Base-by-base conservation (phyloP, 2,797 vertebrate species). In the Sarcophilus harrisii region DNA sequence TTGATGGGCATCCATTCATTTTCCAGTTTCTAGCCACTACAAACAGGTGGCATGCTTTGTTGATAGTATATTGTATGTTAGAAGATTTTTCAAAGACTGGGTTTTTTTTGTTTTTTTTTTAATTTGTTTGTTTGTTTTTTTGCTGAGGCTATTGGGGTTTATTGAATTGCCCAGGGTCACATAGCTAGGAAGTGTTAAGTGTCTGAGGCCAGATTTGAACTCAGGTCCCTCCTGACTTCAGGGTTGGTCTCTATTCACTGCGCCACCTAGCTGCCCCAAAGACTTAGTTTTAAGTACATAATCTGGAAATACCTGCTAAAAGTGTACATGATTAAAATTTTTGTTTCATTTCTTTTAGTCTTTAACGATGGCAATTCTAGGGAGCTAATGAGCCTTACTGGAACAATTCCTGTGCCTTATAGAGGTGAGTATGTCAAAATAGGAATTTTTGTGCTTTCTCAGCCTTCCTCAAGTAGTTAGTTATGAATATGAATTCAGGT, bases 341-440 rank as follows among this genome's bases (percentile, higher is more conserved):
- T 0, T 96, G 0, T 96, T 97, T 95, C 13, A 98, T 97, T 97
- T 90, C 87, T 96, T 98, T 94, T 98, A 99, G 99, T 99, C 97
- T 99, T 99, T 98, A 99, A 99, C 52, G 99, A 99, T 97, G 99
- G 99, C 66, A 99, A 99, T 91, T 99, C 99, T 57, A 99, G 99
- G 97, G 99, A 99, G 97, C 98, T 99, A 97, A 99, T 99, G 99
- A 99, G 99, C 98, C 99, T 99, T 96, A 99, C 99, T 93, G 99
- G 99, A 98, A 99, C 99, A 66, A 99, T 99, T 93, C 99, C 99
- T 96, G 99, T 99, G 95, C 99, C 98, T 99, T 99, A 99, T 96
- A 99, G 99, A 99, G 99, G 99, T 99, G 98, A 97, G 90, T 12
- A 2, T 91, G 92, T 94, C 57, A 60, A 66, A 58, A 21, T 62